Conservation (phyloP, 2,797 vertebrate species). For the Eleutherodactylus coqui region DNA sequence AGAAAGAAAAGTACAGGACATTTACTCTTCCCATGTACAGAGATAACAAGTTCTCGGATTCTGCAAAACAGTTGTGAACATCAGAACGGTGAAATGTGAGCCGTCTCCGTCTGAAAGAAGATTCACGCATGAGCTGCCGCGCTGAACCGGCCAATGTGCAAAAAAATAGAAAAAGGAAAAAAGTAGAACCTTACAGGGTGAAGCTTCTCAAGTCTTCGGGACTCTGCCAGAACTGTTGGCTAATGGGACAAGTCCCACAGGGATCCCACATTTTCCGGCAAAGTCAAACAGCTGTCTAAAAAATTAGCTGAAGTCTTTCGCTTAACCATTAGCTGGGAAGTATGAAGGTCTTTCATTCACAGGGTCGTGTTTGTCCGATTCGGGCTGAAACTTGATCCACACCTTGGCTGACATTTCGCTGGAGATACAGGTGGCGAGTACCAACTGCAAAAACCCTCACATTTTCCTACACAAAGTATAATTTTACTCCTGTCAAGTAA, state of each 20-base stretch:
- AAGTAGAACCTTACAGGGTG: constrained; percentile 6
- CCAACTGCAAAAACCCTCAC: constrained; percentile 31
- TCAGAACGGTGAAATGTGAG: neutral
- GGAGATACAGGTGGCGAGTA: constrained; percentile 51
- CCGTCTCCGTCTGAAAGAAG: neutral
- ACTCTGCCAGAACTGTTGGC: constrained; percentile 50
- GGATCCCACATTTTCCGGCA: constrained; percentile 60
- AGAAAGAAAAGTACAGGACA: neutral
- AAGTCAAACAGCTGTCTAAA: constrained; percentile 64
- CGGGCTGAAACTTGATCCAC: constrained; percentile 38
- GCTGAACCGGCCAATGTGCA: neutral
- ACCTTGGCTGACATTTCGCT: constrained; percentile 62
- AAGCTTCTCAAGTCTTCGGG: neutral
- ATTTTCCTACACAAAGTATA: constrained; percentile 50
- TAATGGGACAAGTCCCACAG: constrained; percentile 54
- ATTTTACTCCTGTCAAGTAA: constrained; percentile 21
- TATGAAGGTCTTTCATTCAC: constrained; percentile 53
- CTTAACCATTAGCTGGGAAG: constrained; percentile 34
- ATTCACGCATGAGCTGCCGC: neutral
- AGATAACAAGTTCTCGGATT: constrained; percentile 24
- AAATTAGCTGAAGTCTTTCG: constrained; percentile 56
- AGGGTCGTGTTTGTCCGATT: constrained; percentile 35
- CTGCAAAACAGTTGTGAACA: constrained; percentile 15
- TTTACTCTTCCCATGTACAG: neutral
- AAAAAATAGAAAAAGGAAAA: neutral